Percentiles rank a stretch among this genome's conserved stretches.
Evolutionary conservation across 1,140 invertebrate genomes (phyloP).

Genomic region (Tetraneura akinire): DNA sequence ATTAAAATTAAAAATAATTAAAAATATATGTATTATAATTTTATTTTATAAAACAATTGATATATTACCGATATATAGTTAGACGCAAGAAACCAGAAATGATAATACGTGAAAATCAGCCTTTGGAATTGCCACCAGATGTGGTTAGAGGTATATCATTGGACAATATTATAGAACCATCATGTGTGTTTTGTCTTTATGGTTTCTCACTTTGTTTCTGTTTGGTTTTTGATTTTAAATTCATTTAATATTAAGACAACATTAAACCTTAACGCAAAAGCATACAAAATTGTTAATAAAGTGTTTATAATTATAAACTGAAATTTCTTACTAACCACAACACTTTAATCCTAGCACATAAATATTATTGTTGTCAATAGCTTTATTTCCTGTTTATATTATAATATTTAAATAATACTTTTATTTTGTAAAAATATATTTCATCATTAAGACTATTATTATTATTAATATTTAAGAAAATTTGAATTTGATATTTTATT

Average conservation of each 20-base stretch:
- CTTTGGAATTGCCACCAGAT: slow-evolving; percentile 83
- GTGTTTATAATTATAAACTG: background rate
- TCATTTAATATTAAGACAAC: background rate
- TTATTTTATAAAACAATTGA: slow-evolving; percentile 22
- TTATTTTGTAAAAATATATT: background rate
- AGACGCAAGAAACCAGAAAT: slow-evolving; percentile 78
- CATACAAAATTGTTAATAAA: background rate
- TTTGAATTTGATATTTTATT: background rate
- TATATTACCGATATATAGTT: slow-evolving; percentile 58
- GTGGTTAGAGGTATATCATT: slow-evolving; percentile 77
- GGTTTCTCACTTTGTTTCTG: slow-evolving; percentile 23
- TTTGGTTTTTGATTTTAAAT: slow-evolving; percentile 25
- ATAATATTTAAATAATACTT: background rate
- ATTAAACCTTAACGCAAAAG: too few relatives aligned
- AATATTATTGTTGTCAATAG: background rate
- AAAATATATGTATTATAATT: slow-evolving; percentile 11
- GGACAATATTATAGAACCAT: slow-evolving; percentile 21
- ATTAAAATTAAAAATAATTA: slow-evolving; percentile 31
- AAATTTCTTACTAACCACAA: background rate
- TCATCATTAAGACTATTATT: background rate
- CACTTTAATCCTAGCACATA: background rate
- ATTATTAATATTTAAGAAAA: background rate
- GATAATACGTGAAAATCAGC: slow-evolving; percentile 89
- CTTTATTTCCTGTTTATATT: background rate
- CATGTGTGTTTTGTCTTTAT: slow-evolving; percentile 22